Evolutionary conservation across 2,797 vertebrate species (phyloP).

Genomic region (Myotis pilosus): DNA sequence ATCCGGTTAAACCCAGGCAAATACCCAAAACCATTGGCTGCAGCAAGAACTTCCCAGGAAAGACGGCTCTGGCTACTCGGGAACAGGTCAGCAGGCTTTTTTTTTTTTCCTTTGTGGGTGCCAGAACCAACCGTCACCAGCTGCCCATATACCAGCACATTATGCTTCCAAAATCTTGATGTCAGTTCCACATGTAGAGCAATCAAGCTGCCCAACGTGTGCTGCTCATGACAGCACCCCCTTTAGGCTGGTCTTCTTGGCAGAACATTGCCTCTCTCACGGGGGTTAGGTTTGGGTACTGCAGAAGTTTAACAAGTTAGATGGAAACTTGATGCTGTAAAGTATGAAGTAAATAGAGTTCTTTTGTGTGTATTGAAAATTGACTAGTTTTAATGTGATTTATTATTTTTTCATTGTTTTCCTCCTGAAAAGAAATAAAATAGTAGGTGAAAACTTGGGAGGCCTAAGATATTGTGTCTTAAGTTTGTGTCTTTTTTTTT

Average conservation of each 20-base stretch:
- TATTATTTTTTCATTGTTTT: background rate
- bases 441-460: slow-evolving; percentile 41
- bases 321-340: background rate
- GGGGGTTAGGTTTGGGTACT: background rate
- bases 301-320: slow-evolving; percentile 21
- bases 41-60: slow-evolving; percentile 96
- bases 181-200: slow-evolving; percentile 90
- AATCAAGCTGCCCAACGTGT: slow-evolving; percentile 80
- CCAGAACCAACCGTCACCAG: slow-evolving; percentile 84
- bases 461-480: background rate
- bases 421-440: slow-evolving; percentile 29
- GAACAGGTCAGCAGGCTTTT: slow-evolving; percentile 86
- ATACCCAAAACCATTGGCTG: slow-evolving; percentile 96
- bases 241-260: slow-evolving; percentile 83
- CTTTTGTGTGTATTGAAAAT: slow-evolving; percentile 26
- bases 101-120: slow-evolving; percentile 66
- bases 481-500: background rate
- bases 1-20: slow-evolving; percentile 94
- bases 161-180: slow-evolving; percentile 99
- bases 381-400: background rate
- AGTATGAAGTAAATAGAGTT: background rate
- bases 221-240: slow-evolving; percentile 92
- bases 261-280: slow-evolving; percentile 18
- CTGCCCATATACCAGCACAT: slow-evolving; percentile 89
- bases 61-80: slow-evolving; percentile 88